phyloP scores from a whole-genome alignment of 2,888 invertebrate species.

The Drosophila nigricruria region DNA sequence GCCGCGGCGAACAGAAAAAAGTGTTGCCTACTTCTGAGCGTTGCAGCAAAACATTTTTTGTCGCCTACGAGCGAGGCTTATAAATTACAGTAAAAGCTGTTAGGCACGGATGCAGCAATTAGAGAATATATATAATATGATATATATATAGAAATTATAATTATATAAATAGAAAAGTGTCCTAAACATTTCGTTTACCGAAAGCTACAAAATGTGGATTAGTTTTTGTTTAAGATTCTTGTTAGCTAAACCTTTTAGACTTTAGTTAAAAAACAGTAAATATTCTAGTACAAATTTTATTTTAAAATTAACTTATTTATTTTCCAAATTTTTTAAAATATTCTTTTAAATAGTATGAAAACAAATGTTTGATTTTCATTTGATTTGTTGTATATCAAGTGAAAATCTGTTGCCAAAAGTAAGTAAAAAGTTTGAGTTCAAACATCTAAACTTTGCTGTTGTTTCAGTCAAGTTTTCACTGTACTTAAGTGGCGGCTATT shows the following conservation, averaged over 20 bases:
- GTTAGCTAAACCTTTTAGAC: too few relatives aligned
- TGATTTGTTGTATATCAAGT: not conserved
- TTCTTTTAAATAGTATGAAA: too few relatives aligned
- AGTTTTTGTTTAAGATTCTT: not conserved
- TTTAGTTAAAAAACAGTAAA: too few relatives aligned
- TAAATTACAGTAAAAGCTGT: not conserved
- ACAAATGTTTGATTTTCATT: too few relatives aligned
- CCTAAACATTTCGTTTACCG: not conserved
- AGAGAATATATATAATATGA: not conserved
- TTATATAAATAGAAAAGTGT: not conserved
- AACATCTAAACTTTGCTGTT: not conserved
- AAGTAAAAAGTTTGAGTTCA: not conserved
- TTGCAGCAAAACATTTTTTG: constrained; percentile 23
- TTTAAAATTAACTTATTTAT: not conserved
- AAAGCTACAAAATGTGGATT: not conserved
- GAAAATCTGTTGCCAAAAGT: not conserved
- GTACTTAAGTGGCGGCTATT: constrained; percentile 22
- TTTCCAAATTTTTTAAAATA: too few relatives aligned
- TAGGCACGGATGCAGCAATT: not conserved
- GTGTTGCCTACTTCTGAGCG: constrained; percentile 45
- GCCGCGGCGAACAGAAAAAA: constrained; percentile 35
- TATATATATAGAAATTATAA: not conserved
- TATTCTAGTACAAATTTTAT: too few relatives aligned
- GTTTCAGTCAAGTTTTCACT: constrained; percentile 6
- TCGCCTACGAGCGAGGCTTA: constrained; percentile 18